Conservation (phyloP, 2,888 invertebrate species). For the Diadromus collaris region DNA sequence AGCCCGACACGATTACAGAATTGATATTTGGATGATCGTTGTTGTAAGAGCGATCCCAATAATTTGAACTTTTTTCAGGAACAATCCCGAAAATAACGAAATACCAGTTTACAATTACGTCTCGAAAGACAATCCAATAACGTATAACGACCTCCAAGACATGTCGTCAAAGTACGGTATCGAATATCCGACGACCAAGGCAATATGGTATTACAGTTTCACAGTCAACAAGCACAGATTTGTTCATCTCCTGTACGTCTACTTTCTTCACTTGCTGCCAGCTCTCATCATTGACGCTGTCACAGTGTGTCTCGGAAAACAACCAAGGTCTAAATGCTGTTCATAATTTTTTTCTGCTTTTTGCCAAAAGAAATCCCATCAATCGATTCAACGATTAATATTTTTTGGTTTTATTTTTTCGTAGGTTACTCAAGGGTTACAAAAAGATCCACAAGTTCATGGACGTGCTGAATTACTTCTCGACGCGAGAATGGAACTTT, state of each 20-base stretch:
- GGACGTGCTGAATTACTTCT: conserved; percentile 89
- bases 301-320: conserved; percentile 83
- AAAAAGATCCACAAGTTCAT: conserved; percentile 88
- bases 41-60: neutral
- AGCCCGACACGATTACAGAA: neutral
- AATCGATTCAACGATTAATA: conserved; percentile 8
- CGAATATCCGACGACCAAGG: conserved; percentile 83
- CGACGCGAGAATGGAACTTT: conserved; percentile 89
- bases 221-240: conserved; percentile 83
- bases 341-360: neutral
- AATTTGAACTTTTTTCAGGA: conserved; percentile 57
- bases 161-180: conserved; percentile 83
- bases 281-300: conserved; percentile 84
- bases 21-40: neutral
- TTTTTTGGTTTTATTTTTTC: conserved; percentile 14
- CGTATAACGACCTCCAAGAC: conserved; percentile 87
- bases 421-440: conserved; percentile 89
- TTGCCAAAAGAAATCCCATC: neutral
- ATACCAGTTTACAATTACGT: conserved; percentile 93
- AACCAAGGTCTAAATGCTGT: conserved; percentile 82
- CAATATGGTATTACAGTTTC: conserved; percentile 87
- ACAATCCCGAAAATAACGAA: conserved; percentile 76
- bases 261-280: conserved; percentile 84
- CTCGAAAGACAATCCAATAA: conserved; percentile 91
- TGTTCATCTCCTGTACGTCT: conserved; percentile 82